Percentiles rank a stretch among this genome's conserved stretches.
These are phyloP conservation scores for Sylvilagus floridanus DNA, from an alignment of 2,797 vertebrate genomes.

Conservation along the genomic window DNA sequence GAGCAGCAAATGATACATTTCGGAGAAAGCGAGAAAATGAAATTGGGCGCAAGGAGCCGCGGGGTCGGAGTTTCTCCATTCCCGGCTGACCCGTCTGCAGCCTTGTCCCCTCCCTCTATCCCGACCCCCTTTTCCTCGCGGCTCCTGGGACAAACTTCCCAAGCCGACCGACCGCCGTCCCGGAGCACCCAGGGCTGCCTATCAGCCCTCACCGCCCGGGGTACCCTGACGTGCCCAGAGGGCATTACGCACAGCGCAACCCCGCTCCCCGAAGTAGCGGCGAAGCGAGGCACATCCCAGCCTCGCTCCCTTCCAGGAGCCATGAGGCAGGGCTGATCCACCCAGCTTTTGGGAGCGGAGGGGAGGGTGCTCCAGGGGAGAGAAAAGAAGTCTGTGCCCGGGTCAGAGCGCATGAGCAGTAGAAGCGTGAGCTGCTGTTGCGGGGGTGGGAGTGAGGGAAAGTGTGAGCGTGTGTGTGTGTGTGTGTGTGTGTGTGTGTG, in stretches of 20 bases:
- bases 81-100: background rate
- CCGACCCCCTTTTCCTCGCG: background rate
- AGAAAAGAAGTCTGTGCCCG: constrained; percentile 70
- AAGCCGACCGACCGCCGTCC: background rate
- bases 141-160: background rate
- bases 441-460: background rate
- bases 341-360: background rate
- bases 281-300: background rate
- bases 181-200: accelerated
- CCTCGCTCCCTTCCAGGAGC: background rate
- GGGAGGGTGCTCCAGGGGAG: background rate
- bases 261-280: background rate
- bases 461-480: background rate
- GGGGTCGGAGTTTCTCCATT: background rate
- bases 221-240: background rate
- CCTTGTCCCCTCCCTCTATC: background rate
- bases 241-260: background rate
- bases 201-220: background rate
- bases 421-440: background rate
- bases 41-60: background rate
- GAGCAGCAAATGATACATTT: background rate
- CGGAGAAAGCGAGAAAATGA: background rate
- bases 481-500: background rate
- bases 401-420: constrained; percentile 91
- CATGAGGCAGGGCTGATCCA: background rate